Base-by-base conservation (phyloP, 2,888 invertebrate species). In the Lamellibrachia satsuma region DNA sequence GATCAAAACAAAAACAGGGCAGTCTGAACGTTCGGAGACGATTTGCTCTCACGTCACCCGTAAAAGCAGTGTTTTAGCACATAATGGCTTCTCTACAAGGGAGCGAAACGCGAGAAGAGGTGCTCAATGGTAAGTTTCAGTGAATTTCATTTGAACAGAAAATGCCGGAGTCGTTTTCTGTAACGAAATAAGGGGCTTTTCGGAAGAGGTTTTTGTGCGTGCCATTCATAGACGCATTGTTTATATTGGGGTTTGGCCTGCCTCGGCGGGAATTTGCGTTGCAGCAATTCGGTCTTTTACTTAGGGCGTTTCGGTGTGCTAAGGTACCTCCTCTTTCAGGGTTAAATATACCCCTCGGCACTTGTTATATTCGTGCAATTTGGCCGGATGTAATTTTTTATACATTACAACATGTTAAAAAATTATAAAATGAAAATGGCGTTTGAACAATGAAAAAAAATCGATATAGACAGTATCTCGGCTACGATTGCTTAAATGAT, bases 11-110 rank as follows among this genome's bases (percentile, higher is more conserved):
- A 75, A 75, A 75, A 75, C 75, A 75, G 22, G 22, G 22, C 75
- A 11, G 75, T 6, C 75, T 75, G 3, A 75, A 6, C 22, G 75
- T 11, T 75, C 22, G 75, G 75, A 75, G 75, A 75, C 75, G 22
- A 22, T 22, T 75, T 75, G 75, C 75, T 75, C 75, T 75, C 0
- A 75, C 75, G 75, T n/a, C 75, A 75, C 75, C n/a, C 75, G 75
- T 22, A 4, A 75, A 75, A 75, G 75, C 75, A 75, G 15, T 22
- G 75, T 75, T 75, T 75, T 15, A 15, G n/a, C 75, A 75, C 22
- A 22, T n/a, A 75, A 75, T 75, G 75, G 75, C 75, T 75, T 75
- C 75, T 75, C 75, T 75, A 75, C 75, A 75, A 75, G 75, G 75
- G 75, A 75, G 75, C 75, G 75, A 75, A 75, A 75, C 75, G 75